These are phyloP conservation scores for Galagoides demidoff DNA, from an alignment of 2,797 vertebrate genomes.

Conservation along the genomic window DNA sequence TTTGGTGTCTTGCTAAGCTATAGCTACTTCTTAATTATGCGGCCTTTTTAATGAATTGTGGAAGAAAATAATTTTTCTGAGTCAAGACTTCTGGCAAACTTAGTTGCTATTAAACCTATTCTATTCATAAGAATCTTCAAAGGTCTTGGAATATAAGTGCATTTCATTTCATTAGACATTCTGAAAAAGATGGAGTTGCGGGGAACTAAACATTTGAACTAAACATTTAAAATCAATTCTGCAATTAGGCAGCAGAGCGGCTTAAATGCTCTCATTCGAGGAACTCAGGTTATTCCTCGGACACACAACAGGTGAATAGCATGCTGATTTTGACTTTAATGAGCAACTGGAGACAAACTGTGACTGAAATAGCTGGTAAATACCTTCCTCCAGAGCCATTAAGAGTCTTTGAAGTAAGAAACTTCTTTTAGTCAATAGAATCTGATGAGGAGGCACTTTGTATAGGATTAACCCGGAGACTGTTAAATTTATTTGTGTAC, in stretches of 20 bases:
- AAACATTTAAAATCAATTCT: conserved; percentile 64
- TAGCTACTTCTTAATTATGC: not conserved
- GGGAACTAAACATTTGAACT: not conserved
- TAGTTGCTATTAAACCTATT: not conserved
- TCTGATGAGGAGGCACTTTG: not conserved
- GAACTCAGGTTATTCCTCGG: not conserved
- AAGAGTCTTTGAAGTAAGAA: conserved; percentile 58
- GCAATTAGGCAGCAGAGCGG: conserved; percentile 24
- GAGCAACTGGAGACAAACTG: conserved; percentile 50
- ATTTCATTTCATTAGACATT: not conserved
- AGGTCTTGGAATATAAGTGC: not conserved
- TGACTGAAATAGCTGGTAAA: conserved; percentile 47
- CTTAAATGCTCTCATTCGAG: conserved; percentile 25
- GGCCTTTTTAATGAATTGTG: not conserved
- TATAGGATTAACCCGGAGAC: not conserved
- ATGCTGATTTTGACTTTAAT: conserved; percentile 28
- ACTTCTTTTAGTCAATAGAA: conserved; percentile 42
- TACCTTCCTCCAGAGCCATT: not conserved
- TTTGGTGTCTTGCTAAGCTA: not conserved
- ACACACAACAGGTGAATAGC: conserved; percentile 12
- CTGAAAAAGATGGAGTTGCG: conserved; percentile 48
- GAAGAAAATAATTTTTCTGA: not conserved
- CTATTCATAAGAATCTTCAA: not conserved
- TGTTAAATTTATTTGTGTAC: not conserved
- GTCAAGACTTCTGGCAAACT: not conserved